A percentile compares a stretch with the other conserved stretches of the same genome.
Evolutionary conservation across 2,797 vertebrate species (phyloP).

Genomic region (Darevskia nairensis): DNA sequence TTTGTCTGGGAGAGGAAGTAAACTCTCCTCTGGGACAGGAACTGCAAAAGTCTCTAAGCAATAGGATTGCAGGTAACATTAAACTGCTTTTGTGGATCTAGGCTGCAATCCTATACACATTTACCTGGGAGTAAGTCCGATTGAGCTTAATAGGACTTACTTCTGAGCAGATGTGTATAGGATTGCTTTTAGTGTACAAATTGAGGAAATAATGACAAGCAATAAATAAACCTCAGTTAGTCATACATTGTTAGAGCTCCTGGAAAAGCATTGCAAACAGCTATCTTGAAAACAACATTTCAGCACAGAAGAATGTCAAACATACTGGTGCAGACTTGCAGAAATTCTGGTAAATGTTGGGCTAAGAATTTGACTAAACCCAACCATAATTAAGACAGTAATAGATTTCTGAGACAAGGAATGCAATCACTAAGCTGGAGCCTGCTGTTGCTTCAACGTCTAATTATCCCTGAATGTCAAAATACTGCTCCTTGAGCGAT

Average conservation of each 20-base stretch:
- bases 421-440: not conserved
- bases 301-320: not conserved
- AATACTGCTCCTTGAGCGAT: not conserved
- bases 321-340: not conserved
- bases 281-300: not conserved
- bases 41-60: constrained; percentile 1
- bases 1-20: not conserved
- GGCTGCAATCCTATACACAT: not conserved
- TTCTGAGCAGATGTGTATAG: too few species aligned
- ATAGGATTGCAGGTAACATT: not conserved
- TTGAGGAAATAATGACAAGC: not conserved
- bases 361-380: not conserved
- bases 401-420: not conserved
- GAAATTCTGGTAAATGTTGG: not conserved
- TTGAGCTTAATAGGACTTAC: too few species aligned
- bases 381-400: not conserved
- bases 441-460: not conserved
- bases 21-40: not conserved
- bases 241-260: not conserved
- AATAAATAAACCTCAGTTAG: constrained; percentile 8
- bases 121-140: too few species aligned
- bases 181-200: not conserved
- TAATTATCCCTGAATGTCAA: not conserved
- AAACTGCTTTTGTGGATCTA: not conserved
- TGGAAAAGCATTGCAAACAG: not conserved